Evolutionary conservation across 2,797 vertebrate genomes (phyloP), one percentile per base, ranked within the genome.

Genomic region (Linurgus olivaceus): DNA sequence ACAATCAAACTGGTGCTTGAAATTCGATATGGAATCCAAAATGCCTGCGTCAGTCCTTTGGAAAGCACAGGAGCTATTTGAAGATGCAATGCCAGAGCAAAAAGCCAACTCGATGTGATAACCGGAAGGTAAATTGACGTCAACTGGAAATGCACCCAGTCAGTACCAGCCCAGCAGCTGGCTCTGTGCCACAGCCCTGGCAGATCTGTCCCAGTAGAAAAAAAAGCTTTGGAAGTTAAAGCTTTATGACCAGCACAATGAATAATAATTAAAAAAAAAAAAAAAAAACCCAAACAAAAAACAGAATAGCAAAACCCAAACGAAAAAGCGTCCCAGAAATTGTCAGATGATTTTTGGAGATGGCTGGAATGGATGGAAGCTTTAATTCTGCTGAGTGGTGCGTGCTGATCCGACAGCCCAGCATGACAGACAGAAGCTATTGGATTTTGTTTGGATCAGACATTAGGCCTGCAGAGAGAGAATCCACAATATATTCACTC

Each of bases 81-180:
- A 82, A 93, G 93, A 50, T 91, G 70, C 33, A 70, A 67, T 82
- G 65, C 42, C 82, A 96, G 88, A 96, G 91, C 86, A 85, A 94
- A 96, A 96, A 88, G 68, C 95, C 94, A 96, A 81, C 50, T 78
- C 92, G 10, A 81, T 81, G 90, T 55, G 92, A 95, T 66, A 93
- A 84, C 72, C 76, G 87, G 93, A 85, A 97, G 76, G 68, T 81
- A 95, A 95, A 94, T 2, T 81, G 91, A 94, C 74, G 63, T 88
- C 94, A 96, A 37, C 85, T 76, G 94, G 84, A 96, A 96, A 84
- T 37, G 55, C 57, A 86, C 45, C 92, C 84, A 77, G 90, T 33
- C 71, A 79, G 80, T 71, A 96, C 74, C 78, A 95, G 73, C 10
- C 55, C 74, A 72, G 67, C 13, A 35, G 55, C 79, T 77, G 73